A percentile compares a stretch with the other conserved stretches of the same genome.
These are phyloP conservation scores for Brachionus rotundiformis DNA, from an alignment of 1,140 invertebrate species.

Conservation along the genomic window DNA sequence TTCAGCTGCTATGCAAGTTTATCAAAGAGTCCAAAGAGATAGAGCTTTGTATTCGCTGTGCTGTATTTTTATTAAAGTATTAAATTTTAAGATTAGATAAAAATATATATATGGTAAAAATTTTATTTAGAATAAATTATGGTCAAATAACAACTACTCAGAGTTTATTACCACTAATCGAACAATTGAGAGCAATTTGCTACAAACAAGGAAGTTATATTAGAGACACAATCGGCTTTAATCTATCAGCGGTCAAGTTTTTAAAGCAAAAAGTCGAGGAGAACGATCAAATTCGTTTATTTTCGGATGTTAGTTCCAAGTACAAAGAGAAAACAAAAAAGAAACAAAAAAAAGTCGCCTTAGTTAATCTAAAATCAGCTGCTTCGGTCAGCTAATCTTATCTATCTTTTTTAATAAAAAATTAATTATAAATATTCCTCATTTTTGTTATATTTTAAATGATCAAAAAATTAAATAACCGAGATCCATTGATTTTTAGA, in stretches of 20 bases:
- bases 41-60: conserved; percentile 75
- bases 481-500: no score
- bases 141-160: conserved; percentile 75
- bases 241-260: conserved; percentile 78
- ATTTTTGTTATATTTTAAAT: no score
- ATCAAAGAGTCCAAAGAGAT: conserved; percentile 71
- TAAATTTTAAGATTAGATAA: conserved; percentile 2
- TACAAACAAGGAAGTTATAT: conserved; percentile 68
- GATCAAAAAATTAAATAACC: no score
- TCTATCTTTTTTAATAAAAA: not conserved
- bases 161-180: conserved; percentile 71
- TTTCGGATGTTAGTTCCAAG: conserved; percentile 75
- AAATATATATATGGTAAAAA: no score
- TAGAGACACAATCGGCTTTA: conserved; percentile 82
- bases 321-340: conserved; percentile 72
- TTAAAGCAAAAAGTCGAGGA: conserved; percentile 77
- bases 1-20: conserved; percentile 71
- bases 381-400: conserved; percentile 17
- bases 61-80: conserved; percentile 76
- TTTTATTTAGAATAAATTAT: conserved; percentile 72
- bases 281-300: conserved; percentile 76
- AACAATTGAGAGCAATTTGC: conserved; percentile 70
- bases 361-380: conserved; percentile 52
- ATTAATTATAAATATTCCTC: not conserved
- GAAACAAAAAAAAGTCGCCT: conserved; percentile 68